Evolutionary conservation across 2,797 vertebrate species (phyloP).

Genomic region (Tiaroga cobitis): DNA sequence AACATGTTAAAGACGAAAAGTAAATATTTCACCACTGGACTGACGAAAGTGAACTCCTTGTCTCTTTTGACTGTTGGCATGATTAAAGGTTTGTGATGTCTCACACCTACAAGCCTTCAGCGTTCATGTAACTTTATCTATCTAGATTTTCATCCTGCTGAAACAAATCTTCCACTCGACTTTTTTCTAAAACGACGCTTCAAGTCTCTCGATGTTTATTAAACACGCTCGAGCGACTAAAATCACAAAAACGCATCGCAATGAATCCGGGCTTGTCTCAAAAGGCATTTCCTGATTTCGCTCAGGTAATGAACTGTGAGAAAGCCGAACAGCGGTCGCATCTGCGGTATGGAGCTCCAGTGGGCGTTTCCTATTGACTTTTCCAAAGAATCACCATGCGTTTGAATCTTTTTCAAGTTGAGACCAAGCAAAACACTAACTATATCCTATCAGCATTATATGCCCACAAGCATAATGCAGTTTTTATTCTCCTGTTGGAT

Average conservation of each 20-base stretch:
- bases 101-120: slow-evolving; percentile 2
- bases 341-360: neutral
- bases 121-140: neutral
- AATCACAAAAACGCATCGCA: neutral
- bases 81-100: slow-evolving; percentile 34
- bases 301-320: no score
- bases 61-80: slow-evolving; percentile 72
- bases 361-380: slow-evolving; percentile 17
- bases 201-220: neutral
- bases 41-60: slow-evolving; percentile 84
- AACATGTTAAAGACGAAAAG: slow-evolving; percentile 90
- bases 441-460: neutral
- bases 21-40: slow-evolving; percentile 86
- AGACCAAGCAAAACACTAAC: neutral
- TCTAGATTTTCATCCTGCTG: slow-evolving; percentile 4
- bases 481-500: neutral
- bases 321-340: neutral
- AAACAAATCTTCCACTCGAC: neutral
- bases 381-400: neutral
- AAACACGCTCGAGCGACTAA: neutral
- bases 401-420: neutral
- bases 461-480: neutral
- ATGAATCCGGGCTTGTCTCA: neutral
- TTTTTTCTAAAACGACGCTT: neutral
- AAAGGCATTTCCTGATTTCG: slow-evolving; percentile 28